Conservation (phyloP, 2,888 invertebrate species). For the Campoplex capitator region DNA sequence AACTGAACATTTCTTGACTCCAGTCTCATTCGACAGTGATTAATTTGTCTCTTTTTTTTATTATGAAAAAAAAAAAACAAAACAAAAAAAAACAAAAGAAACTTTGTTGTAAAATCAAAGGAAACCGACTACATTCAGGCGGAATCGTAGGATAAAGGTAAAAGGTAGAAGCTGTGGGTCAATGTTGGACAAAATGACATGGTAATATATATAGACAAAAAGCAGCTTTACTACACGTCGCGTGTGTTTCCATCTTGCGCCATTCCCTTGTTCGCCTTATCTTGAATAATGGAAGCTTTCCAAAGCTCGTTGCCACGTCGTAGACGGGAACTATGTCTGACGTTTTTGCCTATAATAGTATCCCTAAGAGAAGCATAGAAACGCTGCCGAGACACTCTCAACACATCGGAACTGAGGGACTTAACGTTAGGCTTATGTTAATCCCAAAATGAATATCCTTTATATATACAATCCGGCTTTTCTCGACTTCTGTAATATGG, state of each 20-base stretch:
- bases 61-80: background rate
- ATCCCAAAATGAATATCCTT: conserved; percentile 50
- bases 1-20: background rate
- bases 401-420: conserved; percentile 49
- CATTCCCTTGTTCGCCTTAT: conserved; percentile 46
- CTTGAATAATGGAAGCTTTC: conserved; percentile 67
- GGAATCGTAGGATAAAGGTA: background rate
- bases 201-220: conserved; percentile 22
- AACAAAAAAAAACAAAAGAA: background rate
- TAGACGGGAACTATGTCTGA: conserved; percentile 48
- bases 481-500: conserved; percentile 46
- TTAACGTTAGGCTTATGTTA: conserved; percentile 61
- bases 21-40: background rate
- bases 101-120: background rate
- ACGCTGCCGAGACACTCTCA: conserved; percentile 40
- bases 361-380: conserved; percentile 11
- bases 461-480: conserved; percentile 21
- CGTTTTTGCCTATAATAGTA: conserved; percentile 63
- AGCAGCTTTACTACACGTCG: conserved; percentile 32
- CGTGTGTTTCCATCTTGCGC: conserved; percentile 36
- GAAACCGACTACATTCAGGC: background rate
- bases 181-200: conserved; percentile 3
- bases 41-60: background rate
- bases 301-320: conserved; percentile 53
- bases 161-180: background rate